phyloP scores from a whole-genome alignment of 92 coral and sea anemone species.

The Phenganax subtilis region DNA sequence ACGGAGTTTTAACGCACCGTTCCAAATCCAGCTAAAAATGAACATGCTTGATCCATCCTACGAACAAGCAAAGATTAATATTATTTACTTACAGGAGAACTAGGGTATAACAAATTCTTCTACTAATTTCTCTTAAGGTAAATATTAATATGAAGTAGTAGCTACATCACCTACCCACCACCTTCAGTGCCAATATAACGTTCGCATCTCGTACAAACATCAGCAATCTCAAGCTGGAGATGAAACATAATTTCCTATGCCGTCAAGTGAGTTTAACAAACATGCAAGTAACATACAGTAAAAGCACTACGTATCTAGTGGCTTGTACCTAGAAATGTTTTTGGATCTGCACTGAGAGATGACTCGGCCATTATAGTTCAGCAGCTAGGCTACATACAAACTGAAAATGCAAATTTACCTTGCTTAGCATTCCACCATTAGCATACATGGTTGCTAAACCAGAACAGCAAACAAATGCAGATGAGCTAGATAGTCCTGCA shows the following conservation, averaged over 20 bases:
- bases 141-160: too few species aligned
- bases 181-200: constrained; percentile 94
- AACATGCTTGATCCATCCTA: constrained; percentile 96
- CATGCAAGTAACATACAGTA: not conserved
- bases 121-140: too few species aligned
- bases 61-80: not conserved
- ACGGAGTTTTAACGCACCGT: constrained; percentile 53
- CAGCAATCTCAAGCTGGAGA: constrained; percentile 77
- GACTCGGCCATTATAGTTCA: not conserved
- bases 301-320: not conserved
- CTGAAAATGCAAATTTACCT: constrained; percentile 49
- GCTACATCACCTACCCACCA: constrained; percentile 72
- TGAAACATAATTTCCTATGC: not conserved
- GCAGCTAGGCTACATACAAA: not conserved
- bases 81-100: not conserved
- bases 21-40: constrained; percentile 84
- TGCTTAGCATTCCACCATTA: constrained; percentile 73
- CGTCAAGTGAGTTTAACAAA: too few species aligned
- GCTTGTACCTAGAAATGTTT: not conserved
- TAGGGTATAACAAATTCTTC: not conserved
- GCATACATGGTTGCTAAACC: constrained; percentile 86
- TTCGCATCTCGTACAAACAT: constrained; percentile 91
- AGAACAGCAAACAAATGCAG: constrained; percentile 97
- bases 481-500: constrained; percentile 98
- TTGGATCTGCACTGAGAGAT: not conserved